Evolutionary conservation across 2,113 vertebrate genomes (phyloP), one percentile per base, ranked within the genome.

Genomic region (Phoxinus phoxinus): DNA sequence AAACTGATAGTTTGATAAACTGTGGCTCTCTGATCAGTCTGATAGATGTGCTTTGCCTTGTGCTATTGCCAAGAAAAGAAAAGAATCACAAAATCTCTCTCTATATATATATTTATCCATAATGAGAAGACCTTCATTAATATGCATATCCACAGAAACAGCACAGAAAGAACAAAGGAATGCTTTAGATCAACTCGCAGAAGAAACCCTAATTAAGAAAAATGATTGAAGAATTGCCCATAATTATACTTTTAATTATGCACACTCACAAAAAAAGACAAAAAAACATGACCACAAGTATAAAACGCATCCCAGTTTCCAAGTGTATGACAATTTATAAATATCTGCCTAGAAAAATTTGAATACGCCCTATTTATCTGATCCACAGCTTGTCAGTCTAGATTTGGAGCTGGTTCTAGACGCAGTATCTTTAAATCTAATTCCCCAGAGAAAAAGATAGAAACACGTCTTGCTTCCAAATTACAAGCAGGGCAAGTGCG

Each of bases 161-260:
- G 46, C 25, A 3, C 44, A 69, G 79, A 81, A 81, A 69, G 79
- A 81, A 81, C 79, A 81, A 81, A 81, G 79, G 44, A 21, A 67
- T 69, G 61, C 61, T 81, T 80, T 78, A 80, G 35, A 85, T 85
- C 51, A 79, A 80, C 27, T 72, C 35, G 17, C 77, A 72, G 51
- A 73, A 81, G 63, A 85, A 53, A 81, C 27, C 27, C 67, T 48
- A 81, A 86, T 81, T 81, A 81, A 65, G 67, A 72, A 46, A 73
- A 58, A 63, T 44, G 35, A 81, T 65, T 75, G 46, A 79, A 63
- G 78, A 51, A 77, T 51, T 81, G 80, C 80, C 80, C 65, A 84
- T 46, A 35, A 73, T 81, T 77, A 79, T 35, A 61, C 67, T 81
- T 80, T 84, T 77, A 84, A 44, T 53, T 48, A 75, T 35, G 78